A percentile compares a stretch with the other conserved stretches of the same genome.
phyloP scores from a whole-genome alignment of 1,140 invertebrate genomes.

The Cecropterus lyciades region DNA sequence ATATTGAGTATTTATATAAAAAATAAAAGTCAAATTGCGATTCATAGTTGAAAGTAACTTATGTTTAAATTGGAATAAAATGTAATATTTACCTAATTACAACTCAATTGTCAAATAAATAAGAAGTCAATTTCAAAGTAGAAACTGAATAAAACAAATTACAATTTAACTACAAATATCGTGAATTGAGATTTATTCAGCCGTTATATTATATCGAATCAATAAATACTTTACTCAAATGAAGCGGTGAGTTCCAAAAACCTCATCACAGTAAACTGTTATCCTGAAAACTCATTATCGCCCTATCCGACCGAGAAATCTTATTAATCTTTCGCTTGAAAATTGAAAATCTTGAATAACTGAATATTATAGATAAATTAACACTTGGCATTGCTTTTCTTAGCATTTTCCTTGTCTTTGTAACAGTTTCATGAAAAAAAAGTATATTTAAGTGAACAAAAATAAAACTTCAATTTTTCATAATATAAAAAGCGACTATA shows the following conservation, averaged over 20 bases:
- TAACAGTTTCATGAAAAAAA: not conserved
- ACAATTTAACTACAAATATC: not conserved
- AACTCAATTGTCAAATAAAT: not conserved
- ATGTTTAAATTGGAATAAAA: no score
- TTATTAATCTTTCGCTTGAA: conserved; percentile 74
- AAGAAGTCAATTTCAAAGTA: not conserved
- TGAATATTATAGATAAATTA: conserved; percentile 67
- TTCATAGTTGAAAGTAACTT: no score
- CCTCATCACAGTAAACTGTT: conserved; percentile 66
- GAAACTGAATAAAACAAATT: conserved; percentile 1
- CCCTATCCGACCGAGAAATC: conserved; percentile 73
- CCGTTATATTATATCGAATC: conserved; percentile 48
- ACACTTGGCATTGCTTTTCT: conserved; percentile 29
- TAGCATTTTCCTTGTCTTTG: not conserved
- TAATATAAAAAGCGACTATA: no score
- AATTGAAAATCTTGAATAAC: conserved; percentile 79
- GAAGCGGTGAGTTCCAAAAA: conserved; percentile 55
- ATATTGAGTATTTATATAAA: no score
- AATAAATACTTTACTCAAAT: conserved; percentile 55
- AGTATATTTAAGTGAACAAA: not conserved
- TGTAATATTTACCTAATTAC: no score
- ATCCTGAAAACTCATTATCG: conserved; percentile 77
- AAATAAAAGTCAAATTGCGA: no score
- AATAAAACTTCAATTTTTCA: no score
- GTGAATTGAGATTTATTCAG: not conserved